A percentile compares a stretch with the other conserved stretches of the same genome.
Evolutionary conservation across 2,113 vertebrate species (phyloP).

Genomic region (Paedocypris sp.): DNA sequence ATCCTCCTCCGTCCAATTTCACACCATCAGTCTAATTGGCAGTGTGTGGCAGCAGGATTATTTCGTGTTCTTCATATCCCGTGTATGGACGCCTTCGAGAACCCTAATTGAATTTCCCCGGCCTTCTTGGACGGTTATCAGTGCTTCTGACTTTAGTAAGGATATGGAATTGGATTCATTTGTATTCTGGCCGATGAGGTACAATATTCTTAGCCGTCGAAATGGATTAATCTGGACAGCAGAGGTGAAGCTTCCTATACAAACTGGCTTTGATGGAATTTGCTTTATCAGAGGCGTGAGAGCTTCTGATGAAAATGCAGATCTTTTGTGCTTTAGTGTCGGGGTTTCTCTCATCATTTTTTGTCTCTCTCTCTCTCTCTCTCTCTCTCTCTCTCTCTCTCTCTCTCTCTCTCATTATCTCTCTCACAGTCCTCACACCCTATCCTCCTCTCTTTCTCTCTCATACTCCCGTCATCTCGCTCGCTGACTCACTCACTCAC

Average conservation of each 20-base stretch:
- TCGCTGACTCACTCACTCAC: not conserved
- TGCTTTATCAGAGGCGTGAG: not conserved
- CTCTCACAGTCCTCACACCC: not conserved
- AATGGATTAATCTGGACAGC: slow-evolving; percentile 32
- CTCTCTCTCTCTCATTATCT: not conserved
- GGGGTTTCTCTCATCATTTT: not conserved
- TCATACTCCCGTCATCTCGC: not conserved
- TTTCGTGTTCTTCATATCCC: slow-evolving; percentile 40
- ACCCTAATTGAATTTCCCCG: slow-evolving; percentile 43
- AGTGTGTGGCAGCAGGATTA: slow-evolving; percentile 26
- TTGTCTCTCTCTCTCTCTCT: not conserved
- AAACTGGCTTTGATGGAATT: slow-evolving; percentile 23
- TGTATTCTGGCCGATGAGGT: slow-evolving; percentile 34
- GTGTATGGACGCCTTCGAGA: slow-evolving; percentile 21
- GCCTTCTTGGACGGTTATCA: slow-evolving; percentile 25
- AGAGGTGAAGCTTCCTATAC: slow-evolving; percentile 29
- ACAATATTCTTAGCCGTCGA: slow-evolving; percentile 37
- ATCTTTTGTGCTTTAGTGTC: not conserved
- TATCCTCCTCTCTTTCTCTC: not conserved
- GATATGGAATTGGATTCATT: slow-evolving; percentile 37
- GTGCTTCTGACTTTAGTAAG: slow-evolving; percentile 14
- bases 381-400: not conserved
- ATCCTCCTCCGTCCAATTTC: slow-evolving; percentile 13
- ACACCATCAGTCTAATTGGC: slow-evolving; percentile 32
- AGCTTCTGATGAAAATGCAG: slow-evolving; percentile 6